phyloP scores from a whole-genome alignment of 2,113 vertebrate species.

The Diadophis punctatus region DNA sequence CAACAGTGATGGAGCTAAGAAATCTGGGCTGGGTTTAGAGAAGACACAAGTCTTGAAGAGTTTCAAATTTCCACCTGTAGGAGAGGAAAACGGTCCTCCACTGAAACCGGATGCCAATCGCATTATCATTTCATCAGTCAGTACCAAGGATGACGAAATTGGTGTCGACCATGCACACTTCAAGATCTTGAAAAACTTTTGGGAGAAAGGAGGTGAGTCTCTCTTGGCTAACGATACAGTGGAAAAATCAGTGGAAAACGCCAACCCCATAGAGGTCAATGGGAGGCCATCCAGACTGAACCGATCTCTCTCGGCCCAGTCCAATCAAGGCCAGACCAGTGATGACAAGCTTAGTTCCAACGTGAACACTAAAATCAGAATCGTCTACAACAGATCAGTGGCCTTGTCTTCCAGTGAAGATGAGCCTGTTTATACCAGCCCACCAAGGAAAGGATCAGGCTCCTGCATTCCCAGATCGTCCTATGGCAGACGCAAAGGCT shows the following conservation, averaged over 20 bases:
- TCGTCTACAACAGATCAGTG: slow-evolving; percentile 52
- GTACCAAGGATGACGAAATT: slow-evolving; percentile 52
- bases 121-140: slow-evolving; percentile 46
- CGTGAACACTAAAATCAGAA: slow-evolving; percentile 12
- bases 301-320: slow-evolving; percentile 22
- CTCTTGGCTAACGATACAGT: rapidly evolving
- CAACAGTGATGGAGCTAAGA: background rate
- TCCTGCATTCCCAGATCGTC: background rate
- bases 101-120: slow-evolving; percentile 34
- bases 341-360: slow-evolving; percentile 25
- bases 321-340: slow-evolving; percentile 16
- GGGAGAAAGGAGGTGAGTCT: slow-evolving; percentile 63
- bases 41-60: slow-evolving; percentile 11
- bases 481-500: slow-evolving; percentile 18
- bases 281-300: background rate
- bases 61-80: background rate
- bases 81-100: slow-evolving; percentile 22
- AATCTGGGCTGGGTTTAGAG: background rate
- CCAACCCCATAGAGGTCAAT: rapidly evolving
- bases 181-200: slow-evolving; percentile 63
- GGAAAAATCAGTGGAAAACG: background rate
- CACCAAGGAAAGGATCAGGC: slow-evolving; percentile 38
- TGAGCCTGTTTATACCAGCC: slow-evolving; percentile 39
- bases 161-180: slow-evolving; percentile 54
- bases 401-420: slow-evolving; percentile 62